Conservation (phyloP, 2,888 invertebrate species). For the Clanis bilineata region DNA sequence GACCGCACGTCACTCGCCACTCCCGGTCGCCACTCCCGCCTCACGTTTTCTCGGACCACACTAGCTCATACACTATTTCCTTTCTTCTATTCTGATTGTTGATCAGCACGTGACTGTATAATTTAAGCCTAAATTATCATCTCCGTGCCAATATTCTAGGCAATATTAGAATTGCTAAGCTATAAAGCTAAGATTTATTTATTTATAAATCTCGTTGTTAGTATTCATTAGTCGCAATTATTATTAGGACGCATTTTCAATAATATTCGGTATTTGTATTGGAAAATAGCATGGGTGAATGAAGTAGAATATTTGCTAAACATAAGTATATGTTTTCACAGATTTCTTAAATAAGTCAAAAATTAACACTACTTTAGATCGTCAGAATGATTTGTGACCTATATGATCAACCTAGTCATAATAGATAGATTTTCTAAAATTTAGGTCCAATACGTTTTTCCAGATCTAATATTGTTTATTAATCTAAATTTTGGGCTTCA, state of each 20-base stretch:
- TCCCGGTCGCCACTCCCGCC: constrained; percentile 38
- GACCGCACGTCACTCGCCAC: constrained; percentile 27
- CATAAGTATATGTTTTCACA: too few species aligned
- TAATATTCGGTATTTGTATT: too few species aligned
- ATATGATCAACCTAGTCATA: too few species aligned
- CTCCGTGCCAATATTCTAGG: constrained; percentile 28
- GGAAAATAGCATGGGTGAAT: too few species aligned
- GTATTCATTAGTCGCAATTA: background rate
- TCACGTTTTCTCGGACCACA: constrained; percentile 42
- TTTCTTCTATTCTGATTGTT: constrained; percentile 36
- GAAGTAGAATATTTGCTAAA: too few species aligned
- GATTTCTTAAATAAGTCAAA: too few species aligned
- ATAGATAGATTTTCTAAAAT: too few species aligned
- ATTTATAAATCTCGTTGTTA: background rate
- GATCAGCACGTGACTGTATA: constrained; percentile 48
- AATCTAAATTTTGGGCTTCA: too few species aligned
- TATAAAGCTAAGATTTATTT: constrained; percentile 5
- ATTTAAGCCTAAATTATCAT: constrained; percentile 38
- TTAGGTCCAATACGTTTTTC: too few species aligned
- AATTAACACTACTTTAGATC: too few species aligned
- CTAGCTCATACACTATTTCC: constrained; percentile 29
- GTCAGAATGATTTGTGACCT: too few species aligned
- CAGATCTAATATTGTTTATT: too few species aligned
- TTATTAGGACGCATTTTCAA: background rate
- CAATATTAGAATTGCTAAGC: constrained; percentile 23